A percentile compares a stretch with the other conserved stretches of the same genome.
These are phyloP conservation scores for Clamator glandarius DNA, from an alignment of 2,797 vertebrate genomes.

Conservation along the genomic window DNA sequence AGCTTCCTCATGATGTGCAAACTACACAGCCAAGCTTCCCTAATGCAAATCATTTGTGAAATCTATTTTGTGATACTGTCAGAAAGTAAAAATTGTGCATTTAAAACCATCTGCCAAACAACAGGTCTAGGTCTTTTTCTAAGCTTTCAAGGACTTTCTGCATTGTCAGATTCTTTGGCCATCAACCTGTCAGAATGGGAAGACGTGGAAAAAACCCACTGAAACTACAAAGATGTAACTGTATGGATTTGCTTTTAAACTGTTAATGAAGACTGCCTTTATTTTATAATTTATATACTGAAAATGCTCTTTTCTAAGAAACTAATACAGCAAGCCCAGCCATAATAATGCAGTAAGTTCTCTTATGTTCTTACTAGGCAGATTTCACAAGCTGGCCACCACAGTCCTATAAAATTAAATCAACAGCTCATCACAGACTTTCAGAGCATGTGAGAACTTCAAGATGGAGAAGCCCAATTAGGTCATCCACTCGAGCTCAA, in stretches of 20 bases:
- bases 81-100: neutral
- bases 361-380: neutral
- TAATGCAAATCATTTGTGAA: neutral
- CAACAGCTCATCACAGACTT: conserved; percentile 41
- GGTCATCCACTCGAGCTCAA: conserved; percentile 52
- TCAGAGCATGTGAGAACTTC: rapidly evolving
- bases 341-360: neutral
- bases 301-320: neutral
- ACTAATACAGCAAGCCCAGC: neutral
- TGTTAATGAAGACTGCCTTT: neutral
- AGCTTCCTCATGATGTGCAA: neutral
- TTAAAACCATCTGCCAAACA: neutral
- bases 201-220: neutral
- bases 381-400: conserved; percentile 18
- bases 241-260: neutral
- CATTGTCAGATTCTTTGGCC: neutral
- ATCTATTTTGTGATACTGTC: neutral
- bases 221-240: neutral
- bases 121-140: neutral
- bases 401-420: conserved; percentile 50
- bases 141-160: neutral
- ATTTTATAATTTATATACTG: neutral
- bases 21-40: neutral
- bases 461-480: conserved; percentile 57
- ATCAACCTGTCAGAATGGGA: neutral